Base-by-base conservation (phyloP, 2,113 vertebrate species). In the Cepphus grylle region DNA sequence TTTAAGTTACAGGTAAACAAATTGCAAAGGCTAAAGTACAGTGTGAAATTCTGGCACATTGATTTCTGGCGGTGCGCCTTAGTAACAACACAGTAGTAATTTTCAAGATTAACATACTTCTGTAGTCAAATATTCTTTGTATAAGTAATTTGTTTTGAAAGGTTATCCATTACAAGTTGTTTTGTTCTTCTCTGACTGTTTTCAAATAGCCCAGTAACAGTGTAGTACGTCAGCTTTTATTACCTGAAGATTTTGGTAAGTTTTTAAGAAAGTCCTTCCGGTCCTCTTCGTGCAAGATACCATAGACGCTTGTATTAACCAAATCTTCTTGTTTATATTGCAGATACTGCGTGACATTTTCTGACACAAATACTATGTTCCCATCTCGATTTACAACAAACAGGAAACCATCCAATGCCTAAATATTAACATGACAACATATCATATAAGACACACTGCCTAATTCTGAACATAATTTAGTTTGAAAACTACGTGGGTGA, bases 331-430 rank as follows among this genome's bases (percentile, higher is more conserved):
- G 99, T 90, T 99, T 99, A 97, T 99, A 99, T 45, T 99, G 99
- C 71, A 99, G 97, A 95, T 99, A 99, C 81, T 99, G 99, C 15
- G 98, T 99, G 94, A 99, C 99, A 74, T 99, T 99, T 98, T 99
- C 99, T 27, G 99, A 99, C 85, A 99, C 99, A 95, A 99, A 99
- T 16, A 99, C 99, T 86, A 99, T 99, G 98, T 98, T 99, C 96
- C 99, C 99, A 82, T 99, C 99, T 91, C 99, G 98, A 98, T 99
- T 99, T 86, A 99, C 99, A 91, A 99, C 99, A 96, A 99, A 99
- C 74, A 99, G 98, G 94, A 99, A 99, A 69, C 99, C 99, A 4
- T 99, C 99, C 97, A 99, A 94, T 34, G 99, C 99, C 99, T 99
- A 97, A 59, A 59, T 55, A 94, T 90, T 67, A 95, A 93, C 5